Evolutionary conservation across 1,140 invertebrate species (phyloP), one percentile per base, ranked within the genome.

Genomic region (Heterodera carotae): DNA sequence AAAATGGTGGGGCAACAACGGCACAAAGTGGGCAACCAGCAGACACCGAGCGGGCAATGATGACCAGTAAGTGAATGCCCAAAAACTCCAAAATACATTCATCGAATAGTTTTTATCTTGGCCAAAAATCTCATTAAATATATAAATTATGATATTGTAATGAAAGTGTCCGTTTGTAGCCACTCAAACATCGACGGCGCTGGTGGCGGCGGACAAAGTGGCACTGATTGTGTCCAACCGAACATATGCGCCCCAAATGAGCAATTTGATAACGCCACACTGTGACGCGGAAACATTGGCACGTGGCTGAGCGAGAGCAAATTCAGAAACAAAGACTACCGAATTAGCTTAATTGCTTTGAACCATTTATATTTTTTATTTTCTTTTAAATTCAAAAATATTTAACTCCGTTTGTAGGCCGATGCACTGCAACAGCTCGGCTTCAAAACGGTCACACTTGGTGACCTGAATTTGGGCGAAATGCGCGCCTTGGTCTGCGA

Each of bases 181-280:
- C 48, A 56, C 31, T 39, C 59, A 29, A 18, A 71, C 79, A n/a
- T n/a, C n/a, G 36, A 79, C 81, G 59, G 81, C 73, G 18, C 36
- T 86, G 25, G 78, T 85, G 84, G 89, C 89, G 18, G 83, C 86
- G 59, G 89, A 90, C 78, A 90, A 90, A 83, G 88, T 90, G 39
- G 89, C 89, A 18, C 79, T 90, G 33, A 85, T 90, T 5, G 90
- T 90, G 62, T 88, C 88, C 43, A 89, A 89, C 79, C 86, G 88
- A 76, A 85, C 88, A 62, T 90, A 90, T 78, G 79, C 81, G 36
- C 82, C 83, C 76, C 85, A 89, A 75, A 82, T 87, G 69, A 76
- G 82, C 25, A 76, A 83, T 59, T 76, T 90, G 56, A 84, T 79
- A 27, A 89, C 89, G 31, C 89, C 89, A 2, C 84, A 84, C 70